Base-by-base conservation (phyloP, 2,113 vertebrate species). In the Aegypius monachus region DNA sequence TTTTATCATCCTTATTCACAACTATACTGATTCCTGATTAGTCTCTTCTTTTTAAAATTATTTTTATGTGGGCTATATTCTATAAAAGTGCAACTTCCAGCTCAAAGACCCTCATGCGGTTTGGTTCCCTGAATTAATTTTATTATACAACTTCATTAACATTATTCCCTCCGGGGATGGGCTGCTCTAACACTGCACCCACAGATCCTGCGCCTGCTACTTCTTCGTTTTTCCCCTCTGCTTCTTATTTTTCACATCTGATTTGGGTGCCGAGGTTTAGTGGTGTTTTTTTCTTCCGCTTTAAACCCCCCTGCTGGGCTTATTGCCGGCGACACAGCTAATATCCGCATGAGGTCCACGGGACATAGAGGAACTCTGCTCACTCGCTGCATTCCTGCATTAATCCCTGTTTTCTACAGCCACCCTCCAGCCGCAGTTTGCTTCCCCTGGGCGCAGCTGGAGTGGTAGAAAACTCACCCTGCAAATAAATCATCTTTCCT, bases 301-400 rank as follows among this genome's bases (percentile, higher is more conserved):
- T 20, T 8, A 45, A 36, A 11, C 5, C 9, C 13, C 2, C n/a
- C 9, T 6, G 0, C 31, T 1, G 2, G 10, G 38, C 19, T 45
- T 14, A 55, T 14, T 27, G 77, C 31, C 12, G 6, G 21, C 1
- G 2, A 32, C 56, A 16, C 10, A 6, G 16, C 45, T 7, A 32
- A 11, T 8, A 20, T 8, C 16, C 11, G 1, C 43, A 0, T 0
- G 20, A n/a, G 29, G 62, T 40, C 55, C 1, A 3, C 4, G 2
- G 32, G 23, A 58, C 1, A 3, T 6, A 27, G 71, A 29, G 38
- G 50, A 36, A 7, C 18, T 5, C 32, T 0, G 61, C 36, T 63
- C 47, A 0, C 9, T 5, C 2, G 7, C 22, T 8, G 12, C 26
- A 11, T 31, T 77, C 45, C 65, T 14, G 31, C 11, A 13, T 29